Evolutionary conservation across 2,797 vertebrate species (phyloP).

Genomic region (Typhlichthys subterraneus): DNA sequence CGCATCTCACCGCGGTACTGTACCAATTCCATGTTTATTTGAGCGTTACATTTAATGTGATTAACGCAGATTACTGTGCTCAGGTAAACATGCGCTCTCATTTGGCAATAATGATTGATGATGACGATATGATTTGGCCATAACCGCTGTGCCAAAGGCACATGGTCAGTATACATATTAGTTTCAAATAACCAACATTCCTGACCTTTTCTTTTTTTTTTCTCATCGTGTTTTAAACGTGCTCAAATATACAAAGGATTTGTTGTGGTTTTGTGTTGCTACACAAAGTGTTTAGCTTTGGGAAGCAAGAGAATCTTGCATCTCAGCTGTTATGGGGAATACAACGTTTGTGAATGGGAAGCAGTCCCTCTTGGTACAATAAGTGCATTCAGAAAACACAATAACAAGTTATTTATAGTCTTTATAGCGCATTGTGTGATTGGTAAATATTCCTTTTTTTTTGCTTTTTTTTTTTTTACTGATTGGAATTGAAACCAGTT

Average conservation of each 20-base stretch:
- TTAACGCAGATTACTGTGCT: slow-evolving; percentile 18
- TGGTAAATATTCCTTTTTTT: too few relatives aligned
- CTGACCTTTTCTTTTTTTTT: neutral
- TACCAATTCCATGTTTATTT: slow-evolving; percentile 13
- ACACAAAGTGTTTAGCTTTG: too few relatives aligned
- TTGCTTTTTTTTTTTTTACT: neutral
- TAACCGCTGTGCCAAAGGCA: slow-evolving; percentile 2
- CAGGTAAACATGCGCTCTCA: slow-evolving; percentile 2
- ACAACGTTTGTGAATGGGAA: too few relatives aligned
- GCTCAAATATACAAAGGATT: too few relatives aligned
- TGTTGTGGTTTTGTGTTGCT: too few relatives aligned
- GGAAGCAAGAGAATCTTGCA: too few relatives aligned
- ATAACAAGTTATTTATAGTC: too few relatives aligned
- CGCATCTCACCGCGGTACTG: slow-evolving; percentile 18
- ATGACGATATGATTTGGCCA: neutral
- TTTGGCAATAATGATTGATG: neutral
- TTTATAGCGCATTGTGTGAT: too few relatives aligned
- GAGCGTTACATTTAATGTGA: slow-evolving; percentile 13
- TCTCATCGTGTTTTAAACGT: too few relatives aligned
- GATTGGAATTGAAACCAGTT: neutral
- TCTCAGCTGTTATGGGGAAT: too few relatives aligned
- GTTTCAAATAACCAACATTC: neutral
- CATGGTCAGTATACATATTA: neutral
- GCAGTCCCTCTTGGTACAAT: too few relatives aligned
- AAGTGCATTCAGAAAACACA: too few relatives aligned